These are phyloP conservation scores for Petroica traversi DNA, from an alignment of 2,113 vertebrate species.

Conservation along the genomic window DNA sequence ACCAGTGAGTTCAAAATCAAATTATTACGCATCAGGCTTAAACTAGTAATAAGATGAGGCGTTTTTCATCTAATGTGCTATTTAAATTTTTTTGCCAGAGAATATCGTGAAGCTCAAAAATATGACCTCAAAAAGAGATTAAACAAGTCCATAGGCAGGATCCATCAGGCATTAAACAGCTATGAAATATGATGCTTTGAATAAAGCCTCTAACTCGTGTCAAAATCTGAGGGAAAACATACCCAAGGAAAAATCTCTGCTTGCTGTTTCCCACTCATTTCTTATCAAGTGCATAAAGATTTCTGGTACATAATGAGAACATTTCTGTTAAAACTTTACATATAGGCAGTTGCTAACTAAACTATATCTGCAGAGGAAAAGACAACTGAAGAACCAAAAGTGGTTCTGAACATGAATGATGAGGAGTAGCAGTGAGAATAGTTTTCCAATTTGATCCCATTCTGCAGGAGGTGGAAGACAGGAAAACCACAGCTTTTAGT, in stretches of 20 bases:
- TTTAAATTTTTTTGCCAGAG: not conserved
- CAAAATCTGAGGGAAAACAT: not conserved
- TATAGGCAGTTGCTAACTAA: not conserved
- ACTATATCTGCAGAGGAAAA: not conserved
- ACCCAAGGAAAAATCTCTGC: not conserved
- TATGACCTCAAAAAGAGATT: not conserved
- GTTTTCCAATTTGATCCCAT: not conserved
- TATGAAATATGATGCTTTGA: not conserved
- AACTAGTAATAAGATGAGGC: not conserved
- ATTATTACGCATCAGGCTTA: not conserved
- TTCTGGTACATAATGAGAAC: not conserved
- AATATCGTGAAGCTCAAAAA: not conserved
- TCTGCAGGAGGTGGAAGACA: not conserved
- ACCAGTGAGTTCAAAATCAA: not conserved
- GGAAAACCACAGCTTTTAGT: not conserved
- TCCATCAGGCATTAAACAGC: not conserved
- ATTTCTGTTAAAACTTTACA: not conserved
- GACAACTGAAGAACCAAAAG: not conserved
- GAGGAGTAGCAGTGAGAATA: not conserved
- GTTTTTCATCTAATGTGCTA: not conserved
- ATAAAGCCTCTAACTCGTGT: not conserved
- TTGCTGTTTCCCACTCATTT: not conserved
- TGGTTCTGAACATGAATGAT: too few relatives aligned
- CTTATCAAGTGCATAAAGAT: not conserved
- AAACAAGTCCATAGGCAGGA: not conserved